phyloP scores from a whole-genome alignment of 2,113 vertebrate species.

The Heterotilapia buettikoferi region DNA sequence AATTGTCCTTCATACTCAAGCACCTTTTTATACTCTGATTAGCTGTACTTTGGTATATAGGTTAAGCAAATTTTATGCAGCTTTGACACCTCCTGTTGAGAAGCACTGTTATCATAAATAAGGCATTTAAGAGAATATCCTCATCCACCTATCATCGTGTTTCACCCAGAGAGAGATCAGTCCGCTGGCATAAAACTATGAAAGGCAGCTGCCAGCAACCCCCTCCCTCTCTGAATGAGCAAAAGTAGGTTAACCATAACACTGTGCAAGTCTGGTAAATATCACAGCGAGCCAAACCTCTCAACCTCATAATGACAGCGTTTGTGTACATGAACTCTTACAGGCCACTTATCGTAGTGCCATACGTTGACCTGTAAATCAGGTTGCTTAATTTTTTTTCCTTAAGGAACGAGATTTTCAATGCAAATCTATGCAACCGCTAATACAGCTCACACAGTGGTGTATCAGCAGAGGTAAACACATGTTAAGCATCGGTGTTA shows the following conservation, averaged over 20 bases:
- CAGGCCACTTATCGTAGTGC: not conserved
- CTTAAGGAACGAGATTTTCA: not conserved
- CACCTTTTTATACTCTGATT: not conserved
- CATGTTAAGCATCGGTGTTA: not conserved
- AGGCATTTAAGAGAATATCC: slow-evolving; percentile 33
- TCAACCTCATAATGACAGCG: slow-evolving; percentile 28
- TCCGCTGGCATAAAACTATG: slow-evolving; percentile 28
- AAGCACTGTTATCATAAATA: slow-evolving; percentile 21
- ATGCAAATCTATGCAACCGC: not conserved
- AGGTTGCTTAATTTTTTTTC: not conserved
- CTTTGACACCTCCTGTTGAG: slow-evolving; percentile 22
- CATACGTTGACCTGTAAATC: not conserved
- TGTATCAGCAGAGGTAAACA: not conserved
- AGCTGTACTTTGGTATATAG: not conserved
- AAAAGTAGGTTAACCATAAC: slow-evolving; percentile 62
- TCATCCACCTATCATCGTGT: slow-evolving; percentile 19
- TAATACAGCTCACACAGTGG: not conserved
- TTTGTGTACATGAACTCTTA: slow-evolving; percentile 13
- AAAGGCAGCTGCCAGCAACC: slow-evolving; percentile 51
- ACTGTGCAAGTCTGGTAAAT: slow-evolving; percentile 41
- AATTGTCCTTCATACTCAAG: not conserved
- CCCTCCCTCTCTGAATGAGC: slow-evolving; percentile 18
- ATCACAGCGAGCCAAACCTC: slow-evolving; percentile 34
- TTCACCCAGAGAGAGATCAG: slow-evolving; percentile 31
- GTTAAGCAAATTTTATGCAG: slow-evolving; percentile 40